A percentile compares a stretch with the other conserved stretches of the same genome.
Conservation (phyloP, 1,140 invertebrate genomes). For the Platorchestia sp. region DNA sequence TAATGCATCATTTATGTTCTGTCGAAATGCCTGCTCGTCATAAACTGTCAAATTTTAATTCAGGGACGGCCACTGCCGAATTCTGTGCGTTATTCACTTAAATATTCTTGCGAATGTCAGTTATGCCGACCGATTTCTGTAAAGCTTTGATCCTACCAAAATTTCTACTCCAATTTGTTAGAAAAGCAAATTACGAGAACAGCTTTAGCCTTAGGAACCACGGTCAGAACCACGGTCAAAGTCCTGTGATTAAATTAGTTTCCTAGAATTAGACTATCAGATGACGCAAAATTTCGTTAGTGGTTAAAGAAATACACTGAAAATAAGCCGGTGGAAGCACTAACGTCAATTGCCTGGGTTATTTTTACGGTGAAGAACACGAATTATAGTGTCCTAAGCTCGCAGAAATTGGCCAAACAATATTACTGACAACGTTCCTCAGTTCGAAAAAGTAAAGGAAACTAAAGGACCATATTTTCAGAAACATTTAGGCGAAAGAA, state of each 20-base stretch:
- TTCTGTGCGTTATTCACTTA: neutral
- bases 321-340: neutral
- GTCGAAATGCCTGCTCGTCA: neutral
- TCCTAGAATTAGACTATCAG: neutral
- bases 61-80: neutral
- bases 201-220: neutral
- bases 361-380: neutral
- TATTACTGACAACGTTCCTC: neutral
- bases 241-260: neutral
- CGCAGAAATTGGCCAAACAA: neutral
- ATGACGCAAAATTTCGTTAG: neutral
- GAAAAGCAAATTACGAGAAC: neutral
- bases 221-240: too few relatives aligned
- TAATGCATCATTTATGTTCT: neutral
- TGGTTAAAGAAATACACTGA: neutral
- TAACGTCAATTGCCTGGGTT: neutral
- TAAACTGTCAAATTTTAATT: neutral
- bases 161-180: neutral
- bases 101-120: neutral
- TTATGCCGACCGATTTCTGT: neutral
- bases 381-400: neutral
- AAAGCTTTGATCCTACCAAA: neutral
- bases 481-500: neutral
- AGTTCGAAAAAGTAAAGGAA: neutral
- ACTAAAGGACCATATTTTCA: neutral